These are phyloP conservation scores for Aphaenogaster floridana DNA, from an alignment of 1,140 invertebrate species.

Conservation along the genomic window DNA sequence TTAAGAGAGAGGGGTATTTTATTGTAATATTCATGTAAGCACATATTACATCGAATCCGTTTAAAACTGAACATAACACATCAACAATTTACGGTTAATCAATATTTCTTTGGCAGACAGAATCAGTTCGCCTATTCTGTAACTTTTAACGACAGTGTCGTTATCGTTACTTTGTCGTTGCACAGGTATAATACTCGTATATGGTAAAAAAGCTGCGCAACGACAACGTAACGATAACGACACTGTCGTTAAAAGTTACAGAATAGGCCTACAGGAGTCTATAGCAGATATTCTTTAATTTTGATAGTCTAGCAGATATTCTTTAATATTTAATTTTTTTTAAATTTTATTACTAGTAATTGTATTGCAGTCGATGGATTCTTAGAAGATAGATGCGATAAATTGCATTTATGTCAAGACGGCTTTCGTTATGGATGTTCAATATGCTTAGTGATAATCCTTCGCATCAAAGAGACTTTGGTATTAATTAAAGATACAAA, in stretches of 20 bases:
- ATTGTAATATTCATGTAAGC: not conserved
- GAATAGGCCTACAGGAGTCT: not conserved
- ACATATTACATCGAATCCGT: slow-evolving; percentile 10
- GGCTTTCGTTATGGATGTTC: slow-evolving; percentile 17
- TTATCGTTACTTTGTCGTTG: too few relatives aligned
- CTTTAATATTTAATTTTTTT: not conserved
- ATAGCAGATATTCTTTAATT: not conserved
- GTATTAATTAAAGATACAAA: slow-evolving; percentile 51
- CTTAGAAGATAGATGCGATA: not conserved
- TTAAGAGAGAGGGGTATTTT: not conserved
- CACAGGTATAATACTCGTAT: too few relatives aligned
- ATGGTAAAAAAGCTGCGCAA: too few relatives aligned
- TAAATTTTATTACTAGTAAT: not conserved
- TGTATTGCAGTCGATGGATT: not conserved
- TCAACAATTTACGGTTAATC: not conserved
- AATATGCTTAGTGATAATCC: slow-evolving; percentile 48
- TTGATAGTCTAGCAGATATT: not conserved
- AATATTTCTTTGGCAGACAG: not conserved
- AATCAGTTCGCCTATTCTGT: not conserved
- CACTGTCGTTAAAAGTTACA: too few relatives aligned
- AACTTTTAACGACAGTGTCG: too few relatives aligned
- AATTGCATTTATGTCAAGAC: slow-evolving; percentile 8
- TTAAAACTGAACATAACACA: not conserved
- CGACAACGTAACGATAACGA: too few relatives aligned
- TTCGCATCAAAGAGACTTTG: slow-evolving; percentile 39